phyloP scores from a whole-genome alignment of 2,113 vertebrate genomes.

The Copsychus sechellarum region DNA sequence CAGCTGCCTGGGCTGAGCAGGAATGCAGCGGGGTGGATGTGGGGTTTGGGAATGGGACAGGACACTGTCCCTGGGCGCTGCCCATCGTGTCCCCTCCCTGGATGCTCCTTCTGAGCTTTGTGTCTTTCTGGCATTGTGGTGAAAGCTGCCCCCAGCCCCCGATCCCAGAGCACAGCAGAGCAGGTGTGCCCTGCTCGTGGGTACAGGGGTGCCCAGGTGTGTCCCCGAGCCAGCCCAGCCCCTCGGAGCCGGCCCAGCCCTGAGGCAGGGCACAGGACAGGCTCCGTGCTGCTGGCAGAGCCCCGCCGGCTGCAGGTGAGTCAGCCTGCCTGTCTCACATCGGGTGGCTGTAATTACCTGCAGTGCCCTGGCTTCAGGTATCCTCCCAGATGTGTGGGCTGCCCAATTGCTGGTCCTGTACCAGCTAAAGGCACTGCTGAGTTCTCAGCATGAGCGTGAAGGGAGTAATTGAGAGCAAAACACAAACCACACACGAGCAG shows the following conservation, averaged over 20 bases:
- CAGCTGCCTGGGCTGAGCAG: not conserved
- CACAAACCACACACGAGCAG: not conserved
- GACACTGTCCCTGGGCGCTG: not conserved
- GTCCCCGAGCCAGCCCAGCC: not conserved
- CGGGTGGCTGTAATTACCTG: not conserved
- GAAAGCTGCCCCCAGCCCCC: not conserved
- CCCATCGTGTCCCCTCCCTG: rapidly evolving
- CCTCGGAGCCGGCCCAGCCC: not conserved
- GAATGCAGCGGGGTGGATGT: not conserved
- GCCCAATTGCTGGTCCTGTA: not conserved
- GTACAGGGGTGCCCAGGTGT: not conserved
- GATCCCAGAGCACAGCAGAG: not conserved
- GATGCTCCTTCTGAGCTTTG: not conserved
- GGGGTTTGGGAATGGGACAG: rapidly evolving
- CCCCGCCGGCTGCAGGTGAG: not conserved
- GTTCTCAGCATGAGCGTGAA: rapidly evolving
- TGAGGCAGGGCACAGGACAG: not conserved
- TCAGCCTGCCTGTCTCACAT: not conserved
- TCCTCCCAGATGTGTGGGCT: not conserved
- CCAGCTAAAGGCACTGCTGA: not conserved
- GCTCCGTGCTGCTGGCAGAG: not conserved
- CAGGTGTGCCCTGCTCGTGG: not conserved
- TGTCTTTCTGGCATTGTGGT: rapidly evolving
- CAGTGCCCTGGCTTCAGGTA: not conserved
- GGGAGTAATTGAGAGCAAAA: not conserved